Evolutionary conservation across 2,113 vertebrate genomes (phyloP), one percentile per base, ranked within the genome.

Genomic region (Okapia johnstoni): DNA sequence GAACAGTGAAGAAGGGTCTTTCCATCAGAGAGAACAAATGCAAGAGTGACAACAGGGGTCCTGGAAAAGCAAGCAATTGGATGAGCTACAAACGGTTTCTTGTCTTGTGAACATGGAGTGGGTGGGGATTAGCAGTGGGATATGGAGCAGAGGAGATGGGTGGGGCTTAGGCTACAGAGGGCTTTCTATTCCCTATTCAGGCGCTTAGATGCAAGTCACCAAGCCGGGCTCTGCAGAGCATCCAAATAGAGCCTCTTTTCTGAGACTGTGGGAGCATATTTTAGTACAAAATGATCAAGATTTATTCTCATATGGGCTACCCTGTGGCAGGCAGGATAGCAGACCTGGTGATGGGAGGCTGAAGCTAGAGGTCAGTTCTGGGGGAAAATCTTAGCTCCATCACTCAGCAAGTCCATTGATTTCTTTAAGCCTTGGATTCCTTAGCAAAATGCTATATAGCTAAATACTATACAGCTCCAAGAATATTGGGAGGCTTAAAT

Each of bases 101-200:
- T 57, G 48, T 57, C 30, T 70, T 46, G 14, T 58, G 86, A 88
- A 43, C 4, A 48, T 9, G 7, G 28, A 10, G 5, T 46, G 43
- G 7, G 66, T 63, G 14, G 28, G 58, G 54, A 25, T 10, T 8
- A 73, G 88, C 13, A 30, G 13, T 9, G 28, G 85, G 40, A 17
- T 23, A 28, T 16, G n/a, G n/a, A 76, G 60, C 11, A n/a, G 30
- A 94, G 11, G 12, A 14, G 52, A 36, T 17, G 23, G 63, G 57
- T 4, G 1, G 28, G 14, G 63, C 6, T 85, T 43, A 26, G 30
- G 9, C 33, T 4, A 61, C 33, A 81, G 81, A 52, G 50, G 8
- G 7, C 13, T 13, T 6, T 63, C 61, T 10, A 2, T 0, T 10
- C 17, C 19, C 1, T 6, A 1, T 70, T 33, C 54, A 57, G 36